phyloP scores from a whole-genome alignment of 2,113 vertebrate species.

The Pica pica region DNA sequence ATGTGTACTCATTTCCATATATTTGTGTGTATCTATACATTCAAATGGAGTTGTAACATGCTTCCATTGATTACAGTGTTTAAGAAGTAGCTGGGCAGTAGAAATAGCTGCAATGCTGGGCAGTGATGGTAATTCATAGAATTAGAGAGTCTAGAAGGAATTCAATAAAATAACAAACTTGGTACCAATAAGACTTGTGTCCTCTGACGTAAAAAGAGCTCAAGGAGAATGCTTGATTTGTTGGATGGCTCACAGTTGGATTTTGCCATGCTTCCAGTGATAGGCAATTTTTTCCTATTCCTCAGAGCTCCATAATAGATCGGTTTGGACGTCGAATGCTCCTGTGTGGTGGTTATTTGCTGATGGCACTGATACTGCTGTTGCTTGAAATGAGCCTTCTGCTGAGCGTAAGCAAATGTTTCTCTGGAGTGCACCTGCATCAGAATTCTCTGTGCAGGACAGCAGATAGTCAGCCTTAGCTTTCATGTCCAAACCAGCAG shows the following conservation, averaged over 20 bases:
- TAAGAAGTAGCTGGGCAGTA: not conserved
- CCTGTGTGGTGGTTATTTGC: conserved; percentile 74
- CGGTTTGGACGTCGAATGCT: conserved; percentile 70
- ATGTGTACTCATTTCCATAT: not conserved
- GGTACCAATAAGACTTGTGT: not conserved
- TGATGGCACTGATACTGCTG: conserved; percentile 74
- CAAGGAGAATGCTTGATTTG: not conserved
- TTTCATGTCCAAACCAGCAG: not conserved
- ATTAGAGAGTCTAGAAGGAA: not conserved
- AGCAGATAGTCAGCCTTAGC: not conserved
- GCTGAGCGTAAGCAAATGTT: conserved; percentile 66
- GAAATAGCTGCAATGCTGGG: not conserved
- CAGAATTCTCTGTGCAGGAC: not conserved
- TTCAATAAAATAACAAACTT: not conserved
- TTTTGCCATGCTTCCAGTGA: not conserved
- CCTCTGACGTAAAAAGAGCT: not conserved
- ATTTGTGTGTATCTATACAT: not conserved
- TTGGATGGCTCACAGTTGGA: not conserved
- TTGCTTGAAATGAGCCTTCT: conserved; percentile 68
- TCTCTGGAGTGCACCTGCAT: not conserved
- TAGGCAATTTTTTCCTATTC: not conserved
- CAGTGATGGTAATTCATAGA: not conserved
- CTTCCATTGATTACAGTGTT: not conserved
- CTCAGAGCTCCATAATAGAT: conserved; percentile 74
- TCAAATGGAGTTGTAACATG: not conserved